Conservation (phyloP, 2,113 vertebrate genomes). For the Azemiops feae region DNA sequence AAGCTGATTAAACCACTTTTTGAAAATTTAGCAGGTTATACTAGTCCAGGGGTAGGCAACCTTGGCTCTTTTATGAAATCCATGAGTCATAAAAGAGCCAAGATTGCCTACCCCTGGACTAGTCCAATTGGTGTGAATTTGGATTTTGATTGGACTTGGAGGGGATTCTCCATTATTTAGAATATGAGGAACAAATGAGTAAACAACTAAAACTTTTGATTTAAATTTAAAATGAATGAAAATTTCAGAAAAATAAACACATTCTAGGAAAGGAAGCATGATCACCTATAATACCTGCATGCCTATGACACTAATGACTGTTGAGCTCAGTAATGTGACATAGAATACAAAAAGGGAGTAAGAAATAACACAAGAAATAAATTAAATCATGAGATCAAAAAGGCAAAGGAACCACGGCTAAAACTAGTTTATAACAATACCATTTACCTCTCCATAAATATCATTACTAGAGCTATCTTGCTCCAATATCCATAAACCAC, state of each 20-base stretch:
- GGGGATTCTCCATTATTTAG: neutral
- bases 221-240: neutral
- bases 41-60: too few relatives aligned
- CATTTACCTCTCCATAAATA: neutral
- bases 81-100: too few relatives aligned
- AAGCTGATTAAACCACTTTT: too few relatives aligned
- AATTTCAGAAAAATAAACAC: neutral
- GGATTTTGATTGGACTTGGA: neutral
- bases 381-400: neutral
- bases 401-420: neutral
- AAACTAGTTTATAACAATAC: neutral
- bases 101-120: too few relatives aligned
- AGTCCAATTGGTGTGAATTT: neutral
- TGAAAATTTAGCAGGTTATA: too few relatives aligned
- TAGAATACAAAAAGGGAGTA: neutral
- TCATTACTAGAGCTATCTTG: neutral
- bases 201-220: neutral
- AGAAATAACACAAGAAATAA: neutral
- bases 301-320: neutral
- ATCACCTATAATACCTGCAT: neutral
- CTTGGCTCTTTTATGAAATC: too few relatives aligned
- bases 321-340: neutral
- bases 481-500: neutral
- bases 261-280: neutral
- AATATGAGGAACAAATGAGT: neutral